Conservation (phyloP, 2,888 invertebrate species). For the Mimas tiliae region DNA sequence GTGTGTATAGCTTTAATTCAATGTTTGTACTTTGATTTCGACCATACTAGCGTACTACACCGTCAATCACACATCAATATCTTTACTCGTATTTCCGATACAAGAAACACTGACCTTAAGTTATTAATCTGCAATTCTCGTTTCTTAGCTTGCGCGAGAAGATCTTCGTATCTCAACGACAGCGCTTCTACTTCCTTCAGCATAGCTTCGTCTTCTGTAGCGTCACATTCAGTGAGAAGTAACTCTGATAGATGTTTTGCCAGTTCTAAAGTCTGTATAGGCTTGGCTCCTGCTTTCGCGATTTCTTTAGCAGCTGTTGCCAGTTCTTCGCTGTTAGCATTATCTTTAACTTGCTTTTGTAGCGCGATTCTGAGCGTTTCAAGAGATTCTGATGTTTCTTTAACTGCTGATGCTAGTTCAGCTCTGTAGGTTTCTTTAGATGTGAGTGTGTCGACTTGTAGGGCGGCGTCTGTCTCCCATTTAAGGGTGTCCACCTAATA, state of each 20-base stretch:
- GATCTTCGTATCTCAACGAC: conserved; percentile 87
- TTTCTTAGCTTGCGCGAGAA: conserved; percentile 89
- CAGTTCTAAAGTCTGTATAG: conserved; percentile 92
- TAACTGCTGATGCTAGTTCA: conserved; percentile 89
- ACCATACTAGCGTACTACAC: not conserved
- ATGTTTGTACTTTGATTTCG: not conserved
- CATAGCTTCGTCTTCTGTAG: conserved; percentile 87
- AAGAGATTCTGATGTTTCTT: conserved; percentile 88
- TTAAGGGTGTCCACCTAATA: conserved; percentile 89
- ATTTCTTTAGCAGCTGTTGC: conserved; percentile 88
- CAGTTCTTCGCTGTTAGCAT: conserved; percentile 85
- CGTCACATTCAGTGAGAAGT: conserved; percentile 89
- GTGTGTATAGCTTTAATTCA: not conserved
- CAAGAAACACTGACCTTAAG: conserved; percentile 85
- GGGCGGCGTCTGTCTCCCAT: conserved; percentile 90
- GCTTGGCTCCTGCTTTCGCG: conserved; percentile 90
- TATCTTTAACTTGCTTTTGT: conserved; percentile 63
- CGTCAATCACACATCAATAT: conserved; percentile 26
- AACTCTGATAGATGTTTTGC: conserved; percentile 91
- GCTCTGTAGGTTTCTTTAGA: conserved; percentile 92
- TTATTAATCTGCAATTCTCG: conserved; percentile 91
- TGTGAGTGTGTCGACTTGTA: conserved; percentile 93
- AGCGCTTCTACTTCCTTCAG: conserved; percentile 87
- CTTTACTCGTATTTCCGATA: conserved; percentile 17
- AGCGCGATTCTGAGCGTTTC: conserved; percentile 86